A percentile compares a stretch with the other conserved stretches of the same genome.
These are phyloP conservation scores for Cataglyphis rosenhaueri DNA, from an alignment of 2,888 invertebrate genomes.

Conservation along the genomic window DNA sequence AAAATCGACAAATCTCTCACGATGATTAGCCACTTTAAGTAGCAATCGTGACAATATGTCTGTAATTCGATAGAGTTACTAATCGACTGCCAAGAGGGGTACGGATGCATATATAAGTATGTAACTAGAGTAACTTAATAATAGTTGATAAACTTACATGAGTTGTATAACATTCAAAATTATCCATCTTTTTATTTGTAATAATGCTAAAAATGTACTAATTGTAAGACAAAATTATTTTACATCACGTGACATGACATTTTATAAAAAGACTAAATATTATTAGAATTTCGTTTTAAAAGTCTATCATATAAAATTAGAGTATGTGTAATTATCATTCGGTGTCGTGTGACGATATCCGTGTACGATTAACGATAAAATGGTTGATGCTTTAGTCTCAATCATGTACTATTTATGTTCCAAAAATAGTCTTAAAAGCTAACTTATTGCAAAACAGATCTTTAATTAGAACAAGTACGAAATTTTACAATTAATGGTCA, in stretches of 20 bases:
- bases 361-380: background rate
- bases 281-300: background rate
- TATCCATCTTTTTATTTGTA: slow-evolving; percentile 10
- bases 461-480: slow-evolving; percentile 56
- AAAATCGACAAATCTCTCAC: background rate
- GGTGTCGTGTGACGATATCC: background rate
- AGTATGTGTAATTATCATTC: background rate
- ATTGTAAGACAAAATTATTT: background rate
- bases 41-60: slow-evolving; percentile 63
- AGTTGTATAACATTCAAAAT: slow-evolving; percentile 12
- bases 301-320: background rate
- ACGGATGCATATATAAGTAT: slow-evolving; percentile 42
- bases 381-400: background rate
- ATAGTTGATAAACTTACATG: slow-evolving; percentile 5
- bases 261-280: slow-evolving; percentile 12
- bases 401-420: background rate
- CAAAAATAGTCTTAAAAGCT: background rate
- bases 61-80: slow-evolving; percentile 52
- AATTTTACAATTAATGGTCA: slow-evolving; percentile 49
- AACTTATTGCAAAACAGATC: background rate
- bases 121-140: slow-evolving; percentile 29
- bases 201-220: background rate
- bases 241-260: background rate
- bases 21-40: slow-evolving; percentile 46
- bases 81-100: slow-evolving; percentile 58